These are phyloP conservation scores for Muraenolepis orangiensis DNA, from an alignment of 2,797 vertebrate genomes.

Conservation along the genomic window DNA sequence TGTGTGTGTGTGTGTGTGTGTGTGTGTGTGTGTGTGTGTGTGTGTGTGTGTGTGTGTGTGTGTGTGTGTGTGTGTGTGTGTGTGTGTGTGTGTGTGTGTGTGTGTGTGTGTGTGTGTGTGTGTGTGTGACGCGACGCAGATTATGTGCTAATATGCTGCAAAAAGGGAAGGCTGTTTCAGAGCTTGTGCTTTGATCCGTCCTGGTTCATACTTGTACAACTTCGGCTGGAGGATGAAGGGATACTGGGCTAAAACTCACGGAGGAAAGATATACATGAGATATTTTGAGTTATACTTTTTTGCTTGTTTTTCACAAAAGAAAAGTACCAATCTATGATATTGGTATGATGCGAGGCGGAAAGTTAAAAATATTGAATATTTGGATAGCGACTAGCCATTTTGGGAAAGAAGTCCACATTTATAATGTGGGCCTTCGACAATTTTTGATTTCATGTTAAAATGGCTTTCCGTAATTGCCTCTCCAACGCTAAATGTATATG, in stretches of 20 bases:
- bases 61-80: too few relatives aligned
- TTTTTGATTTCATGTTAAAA: background rate
- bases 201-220: background rate
- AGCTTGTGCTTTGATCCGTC: background rate
- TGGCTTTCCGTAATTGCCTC: slow-evolving; percentile 59
- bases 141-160: background rate
- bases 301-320: background rate
- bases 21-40: too few relatives aligned
- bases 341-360: background rate
- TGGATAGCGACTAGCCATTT: background rate
- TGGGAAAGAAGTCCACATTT: background rate
- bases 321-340: background rate
- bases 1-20: too few relatives aligned
- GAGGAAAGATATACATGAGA: background rate
- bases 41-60: too few relatives aligned
- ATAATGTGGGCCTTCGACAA: background rate
- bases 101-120: too few relatives aligned
- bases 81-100: too few relatives aligned
- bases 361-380: background rate
- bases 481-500: slow-evolving; percentile 70
- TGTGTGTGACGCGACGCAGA: too few relatives aligned
- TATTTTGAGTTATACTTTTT: background rate
- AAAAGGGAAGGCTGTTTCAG: background rate
- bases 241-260: background rate
- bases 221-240: background rate